Evolutionary conservation across 2,888 invertebrate genomes (phyloP), one percentile per base, ranked within the genome.

Genomic region (Tenthredo notha): DNA sequence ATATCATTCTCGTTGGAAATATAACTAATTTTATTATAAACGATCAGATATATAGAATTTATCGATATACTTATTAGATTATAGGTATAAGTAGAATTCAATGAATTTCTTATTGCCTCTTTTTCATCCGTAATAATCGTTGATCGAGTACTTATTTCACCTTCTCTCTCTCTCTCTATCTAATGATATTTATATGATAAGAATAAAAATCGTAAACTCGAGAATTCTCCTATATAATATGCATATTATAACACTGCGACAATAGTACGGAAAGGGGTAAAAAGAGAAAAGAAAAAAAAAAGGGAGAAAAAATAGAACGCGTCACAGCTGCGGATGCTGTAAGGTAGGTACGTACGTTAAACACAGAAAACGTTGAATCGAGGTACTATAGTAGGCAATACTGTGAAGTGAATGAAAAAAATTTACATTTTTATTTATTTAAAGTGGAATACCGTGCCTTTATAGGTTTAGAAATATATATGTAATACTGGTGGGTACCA

Each of bases 361-460:
- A 47, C 15, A 15, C 1, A n/a, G n/a, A 54, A n/a, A 54, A 54
- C 54, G 7, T 54, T 54, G 2, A 54, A 54, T 54, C 54, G 54
- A 7, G 54, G n/a, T 18, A 54, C n/a, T 54, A 18, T 50, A 54
- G 54, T n/a, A 61, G 61, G 61, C 61, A 61, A 61, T 61, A 70
- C 70, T 29, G 33, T n/a, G 15, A 70, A 25, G 33, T 70, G 25
- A 70, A 37, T 7, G n/a, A n/a, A 37, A 67, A 67, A 70, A 70
- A 70, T 70, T 70, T 70, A 37, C 70, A 70, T 70, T 33, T 70
- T 70, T 70, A 70, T 70, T 70, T 37, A 70, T 70, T 37, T 37
- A 70, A 12, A 33, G n/a, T 70, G 70, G n/a, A 70, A 67, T 33
- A 67, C 47, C 15, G 12, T 12, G 47, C 47, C 47, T 47, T 47